These are phyloP conservation scores for Coenonympha arcania DNA, from an alignment of 2,888 invertebrate species.

Conservation along the genomic window DNA sequence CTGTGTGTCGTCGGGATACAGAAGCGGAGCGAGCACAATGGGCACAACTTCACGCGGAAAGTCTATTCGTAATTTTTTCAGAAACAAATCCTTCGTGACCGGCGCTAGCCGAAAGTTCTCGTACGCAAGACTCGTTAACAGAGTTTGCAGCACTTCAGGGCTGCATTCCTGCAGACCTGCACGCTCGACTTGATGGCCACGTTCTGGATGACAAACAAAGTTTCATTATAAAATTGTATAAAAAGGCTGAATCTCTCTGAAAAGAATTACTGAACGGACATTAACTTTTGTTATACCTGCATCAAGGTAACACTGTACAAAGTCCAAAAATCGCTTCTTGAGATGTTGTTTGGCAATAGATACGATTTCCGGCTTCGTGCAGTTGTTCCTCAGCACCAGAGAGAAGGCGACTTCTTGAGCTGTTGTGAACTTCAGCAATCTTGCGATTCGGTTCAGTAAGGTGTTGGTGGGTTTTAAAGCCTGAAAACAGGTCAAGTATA, in stretches of 20 bases:
- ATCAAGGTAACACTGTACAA: slow-evolving; percentile 90
- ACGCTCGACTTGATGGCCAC: slow-evolving; percentile 79
- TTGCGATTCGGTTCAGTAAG: slow-evolving; percentile 87
- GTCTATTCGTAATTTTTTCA: slow-evolving; percentile 86
- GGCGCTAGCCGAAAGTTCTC: slow-evolving; percentile 78
- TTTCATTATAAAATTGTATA: background rate
- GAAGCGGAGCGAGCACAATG: slow-evolving; percentile 88
- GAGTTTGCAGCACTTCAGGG: slow-evolving; percentile 89
- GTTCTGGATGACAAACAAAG: slow-evolving; percentile 58
- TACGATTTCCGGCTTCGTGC: slow-evolving; percentile 83
- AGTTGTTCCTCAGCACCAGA: slow-evolving; percentile 85
- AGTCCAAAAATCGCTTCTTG: slow-evolving; percentile 85
- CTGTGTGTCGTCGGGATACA: slow-evolving; percentile 86
- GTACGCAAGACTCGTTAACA: slow-evolving; percentile 78
- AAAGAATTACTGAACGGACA: slow-evolving; percentile 6
- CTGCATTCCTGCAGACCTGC: slow-evolving; percentile 92
- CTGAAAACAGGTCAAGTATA: slow-evolving; percentile 70
- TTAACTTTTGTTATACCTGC: slow-evolving; percentile 70
- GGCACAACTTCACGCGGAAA: slow-evolving; percentile 92
- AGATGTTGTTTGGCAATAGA: slow-evolving; percentile 84
- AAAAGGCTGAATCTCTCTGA: slow-evolving; percentile 6
- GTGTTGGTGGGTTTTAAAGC: slow-evolving; percentile 84
- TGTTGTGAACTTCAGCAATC: slow-evolving; percentile 87
- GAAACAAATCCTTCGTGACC: slow-evolving; percentile 85
- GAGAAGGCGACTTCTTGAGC: slow-evolving; percentile 95